Percentiles rank a stretch among this genome's conserved stretches.
phyloP scores from a whole-genome alignment of 2,888 invertebrate genomes.

The Mamestra brassicae region DNA sequence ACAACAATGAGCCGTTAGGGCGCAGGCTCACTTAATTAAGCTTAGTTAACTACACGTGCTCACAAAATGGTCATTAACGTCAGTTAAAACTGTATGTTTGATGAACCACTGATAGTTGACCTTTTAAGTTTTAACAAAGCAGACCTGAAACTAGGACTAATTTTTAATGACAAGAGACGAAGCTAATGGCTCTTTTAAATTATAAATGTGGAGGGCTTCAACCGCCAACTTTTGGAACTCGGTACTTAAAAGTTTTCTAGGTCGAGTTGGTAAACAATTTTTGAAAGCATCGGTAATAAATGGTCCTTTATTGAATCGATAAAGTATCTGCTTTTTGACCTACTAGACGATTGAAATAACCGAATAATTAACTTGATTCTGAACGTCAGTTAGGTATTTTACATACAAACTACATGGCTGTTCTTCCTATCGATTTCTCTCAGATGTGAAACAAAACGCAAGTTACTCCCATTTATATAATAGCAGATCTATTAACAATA shows the following conservation, averaged over 20 bases:
- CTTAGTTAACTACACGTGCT: conserved; percentile 70
- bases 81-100: conserved; percentile 69
- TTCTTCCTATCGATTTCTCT: not conserved
- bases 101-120: conserved; percentile 59
- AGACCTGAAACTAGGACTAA: conserved; percentile 9
- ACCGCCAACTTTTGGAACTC: conserved; percentile 18
- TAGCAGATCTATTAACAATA: conserved; percentile 53
- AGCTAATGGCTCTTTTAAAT: conserved; percentile 28
- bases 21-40: conserved; percentile 80
- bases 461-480: conserved; percentile 15
- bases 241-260: conserved; percentile 22
- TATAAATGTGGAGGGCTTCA: conserved; percentile 7
- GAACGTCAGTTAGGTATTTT: too few species aligned
- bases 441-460: not conserved
- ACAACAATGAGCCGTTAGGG: conserved; percentile 78
- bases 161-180: conserved; percentile 21
- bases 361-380: not conserved
- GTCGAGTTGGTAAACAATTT: conserved; percentile 12
- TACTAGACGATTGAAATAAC: not conserved
- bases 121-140: conserved; percentile 41
- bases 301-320: conserved; percentile 11
- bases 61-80: conserved; percentile 61
- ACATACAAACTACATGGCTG: too few species aligned
- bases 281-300: conserved; percentile 5
- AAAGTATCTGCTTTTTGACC: not conserved